Conservation (phyloP, 1,140 invertebrate species). For the Drosophila bipectinata region DNA sequence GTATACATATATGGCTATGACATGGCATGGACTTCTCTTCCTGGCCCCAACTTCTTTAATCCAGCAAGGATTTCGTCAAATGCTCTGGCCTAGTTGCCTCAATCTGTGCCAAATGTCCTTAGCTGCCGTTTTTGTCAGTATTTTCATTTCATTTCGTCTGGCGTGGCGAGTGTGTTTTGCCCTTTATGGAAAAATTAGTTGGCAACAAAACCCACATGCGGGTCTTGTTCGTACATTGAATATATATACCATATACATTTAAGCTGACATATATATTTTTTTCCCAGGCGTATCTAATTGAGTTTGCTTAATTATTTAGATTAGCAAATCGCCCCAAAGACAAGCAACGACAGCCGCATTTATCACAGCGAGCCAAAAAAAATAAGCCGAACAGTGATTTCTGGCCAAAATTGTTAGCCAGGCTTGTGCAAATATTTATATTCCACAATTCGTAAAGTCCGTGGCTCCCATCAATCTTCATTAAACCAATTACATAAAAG, state of each 20-base stretch:
- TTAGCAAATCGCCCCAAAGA: conserved; percentile 60
- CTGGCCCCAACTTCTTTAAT: conserved; percentile 11
- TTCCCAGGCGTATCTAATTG: conserved; percentile 66
- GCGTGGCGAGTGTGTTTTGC: conserved; percentile 22
- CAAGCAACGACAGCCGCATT: conserved; percentile 47
- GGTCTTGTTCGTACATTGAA: conserved; percentile 7
- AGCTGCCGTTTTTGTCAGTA: conserved; percentile 17
- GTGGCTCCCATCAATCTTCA: conserved; percentile 24
- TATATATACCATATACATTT: not conserved
- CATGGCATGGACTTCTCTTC: conserved; percentile 4
- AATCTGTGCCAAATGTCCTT: conserved; percentile 45
- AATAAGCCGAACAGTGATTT: conserved; percentile 30
- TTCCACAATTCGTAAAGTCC: conserved; percentile 30
- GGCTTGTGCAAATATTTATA: conserved; percentile 2
- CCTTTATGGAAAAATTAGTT: conserved; percentile 46
- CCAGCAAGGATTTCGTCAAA: conserved; percentile 33
- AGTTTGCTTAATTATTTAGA: conserved; percentile 78
- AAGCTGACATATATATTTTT: conserved; percentile 6
- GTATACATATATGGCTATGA: conserved; percentile 7
- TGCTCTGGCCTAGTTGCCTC: conserved; percentile 34
- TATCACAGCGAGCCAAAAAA: conserved; percentile 54
- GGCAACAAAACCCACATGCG: conserved; percentile 22
- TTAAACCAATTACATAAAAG: conserved; percentile 22
- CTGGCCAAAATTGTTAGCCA: not conserved
- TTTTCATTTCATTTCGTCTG: conserved; percentile 31